Conservation (phyloP, 2,797 vertebrate genomes). For the Notamacropus eugenii region DNA sequence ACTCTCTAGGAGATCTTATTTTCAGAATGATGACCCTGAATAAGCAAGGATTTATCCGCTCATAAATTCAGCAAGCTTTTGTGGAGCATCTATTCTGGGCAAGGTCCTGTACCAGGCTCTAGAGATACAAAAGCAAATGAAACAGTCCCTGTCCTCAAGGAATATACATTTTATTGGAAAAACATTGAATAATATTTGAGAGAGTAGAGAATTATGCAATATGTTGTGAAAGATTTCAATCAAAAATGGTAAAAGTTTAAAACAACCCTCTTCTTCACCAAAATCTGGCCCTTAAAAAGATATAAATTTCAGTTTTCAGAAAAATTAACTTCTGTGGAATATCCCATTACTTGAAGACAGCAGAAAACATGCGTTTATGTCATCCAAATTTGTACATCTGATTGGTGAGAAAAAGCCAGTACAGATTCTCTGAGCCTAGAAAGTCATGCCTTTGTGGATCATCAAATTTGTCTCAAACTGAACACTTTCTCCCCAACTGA, state of each 20-base stretch:
- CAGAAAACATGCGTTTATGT: neutral
- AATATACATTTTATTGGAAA: neutral
- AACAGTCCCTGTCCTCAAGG: neutral
- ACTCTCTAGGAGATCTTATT: neutral
- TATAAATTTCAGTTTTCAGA: neutral
- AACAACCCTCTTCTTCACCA: neutral
- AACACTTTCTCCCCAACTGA: neutral
- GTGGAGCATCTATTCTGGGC: neutral
- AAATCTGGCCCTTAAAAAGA: neutral
- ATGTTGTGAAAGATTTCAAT: neutral
- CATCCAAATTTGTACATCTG: neutral
- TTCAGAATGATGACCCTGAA: neutral
- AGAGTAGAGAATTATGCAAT: neutral
- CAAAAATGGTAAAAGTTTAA: neutral
- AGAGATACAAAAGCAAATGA: neutral
- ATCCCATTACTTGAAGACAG: neutral
- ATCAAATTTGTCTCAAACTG: neutral
- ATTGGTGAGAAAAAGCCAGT: neutral
- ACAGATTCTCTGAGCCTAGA: neutral
- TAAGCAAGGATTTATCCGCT: neutral
- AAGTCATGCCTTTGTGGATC: neutral
- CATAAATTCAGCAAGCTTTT: neutral
- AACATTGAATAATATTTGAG: neutral
- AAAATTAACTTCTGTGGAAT: neutral
- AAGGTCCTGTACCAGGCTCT: neutral